Conservation (phyloP, 30 jellyfish, hydroid and myxozoan species). For the Chrysaora quinquecirrha region DNA sequence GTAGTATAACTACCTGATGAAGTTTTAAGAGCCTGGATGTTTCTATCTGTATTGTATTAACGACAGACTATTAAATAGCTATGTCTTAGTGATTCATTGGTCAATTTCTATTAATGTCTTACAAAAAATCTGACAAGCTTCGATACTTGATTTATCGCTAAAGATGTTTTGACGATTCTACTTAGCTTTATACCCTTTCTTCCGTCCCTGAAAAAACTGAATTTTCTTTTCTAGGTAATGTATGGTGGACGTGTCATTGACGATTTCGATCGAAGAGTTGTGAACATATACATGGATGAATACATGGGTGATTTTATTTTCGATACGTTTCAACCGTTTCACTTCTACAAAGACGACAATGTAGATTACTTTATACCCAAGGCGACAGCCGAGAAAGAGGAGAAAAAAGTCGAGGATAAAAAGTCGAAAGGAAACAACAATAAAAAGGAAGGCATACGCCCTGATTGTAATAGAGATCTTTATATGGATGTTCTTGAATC, state of each 20-base stretch:
- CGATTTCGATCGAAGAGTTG: constrained; percentile 96
- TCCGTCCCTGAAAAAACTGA: too few relatives aligned
- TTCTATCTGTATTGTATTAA: too few relatives aligned
- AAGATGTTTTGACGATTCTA: too few relatives aligned
- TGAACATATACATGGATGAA: constrained; percentile 95
- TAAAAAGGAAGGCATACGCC: constrained; percentile 68
- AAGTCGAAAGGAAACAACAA: constrained; percentile 47
- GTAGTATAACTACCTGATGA: too few relatives aligned
- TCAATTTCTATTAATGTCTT: too few relatives aligned
- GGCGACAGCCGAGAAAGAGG: constrained; percentile 62
- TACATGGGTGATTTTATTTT: constrained; percentile 98
- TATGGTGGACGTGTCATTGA: constrained; percentile 98
- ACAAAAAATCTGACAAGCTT: too few relatives aligned
- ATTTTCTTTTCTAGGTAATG: constrained; percentile 85
- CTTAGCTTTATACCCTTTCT: too few relatives aligned
- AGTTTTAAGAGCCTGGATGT: too few relatives aligned
- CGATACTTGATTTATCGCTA: too few relatives aligned
- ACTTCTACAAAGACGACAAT: constrained; percentile 83
- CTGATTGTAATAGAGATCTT: constrained; percentile 88
- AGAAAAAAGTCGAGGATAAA: constrained; percentile 54
- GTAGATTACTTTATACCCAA: constrained; percentile 92
- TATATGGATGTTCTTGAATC: constrained; percentile 88
- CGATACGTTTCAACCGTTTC: constrained; percentile 97
- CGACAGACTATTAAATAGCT: too few relatives aligned
- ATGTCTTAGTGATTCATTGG: too few relatives aligned